These are phyloP conservation scores for Trichechus manatus DNA, from an alignment of 2,113 vertebrate genomes.

Conservation along the genomic window DNA sequence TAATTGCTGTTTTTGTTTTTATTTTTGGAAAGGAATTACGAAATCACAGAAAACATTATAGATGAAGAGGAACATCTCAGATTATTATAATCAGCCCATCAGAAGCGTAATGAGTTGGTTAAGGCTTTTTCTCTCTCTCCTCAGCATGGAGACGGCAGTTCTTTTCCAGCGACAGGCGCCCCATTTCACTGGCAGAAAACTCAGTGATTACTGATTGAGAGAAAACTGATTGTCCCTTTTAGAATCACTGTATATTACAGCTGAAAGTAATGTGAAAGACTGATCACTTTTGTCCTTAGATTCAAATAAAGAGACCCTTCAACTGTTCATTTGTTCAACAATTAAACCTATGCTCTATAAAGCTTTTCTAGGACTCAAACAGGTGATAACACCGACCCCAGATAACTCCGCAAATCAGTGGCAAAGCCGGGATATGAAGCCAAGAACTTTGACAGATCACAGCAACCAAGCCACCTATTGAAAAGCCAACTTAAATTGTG, in stretches of 20 bases:
- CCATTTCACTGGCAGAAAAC: neutral
- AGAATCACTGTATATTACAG: neutral
- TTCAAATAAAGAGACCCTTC: neutral
- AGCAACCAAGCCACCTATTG: neutral
- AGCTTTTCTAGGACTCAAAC: neutral
- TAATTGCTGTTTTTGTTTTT: slow-evolving; percentile 72
- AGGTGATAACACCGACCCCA: neutral
- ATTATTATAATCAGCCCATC: slow-evolving; percentile 66
- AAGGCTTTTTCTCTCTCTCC: neutral
- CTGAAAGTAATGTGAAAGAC: neutral
- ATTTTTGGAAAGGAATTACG: slow-evolving; percentile 62
- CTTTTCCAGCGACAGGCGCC: neutral
- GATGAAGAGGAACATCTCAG: slow-evolving; percentile 18
- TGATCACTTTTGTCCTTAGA: neutral
- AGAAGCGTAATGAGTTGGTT: slow-evolving; percentile 33
- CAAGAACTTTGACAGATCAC: neutral
- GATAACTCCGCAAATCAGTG: neutral
- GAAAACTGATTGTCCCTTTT: neutral
- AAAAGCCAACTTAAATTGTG: neutral
- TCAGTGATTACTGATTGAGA: neutral
- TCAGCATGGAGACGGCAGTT: neutral
- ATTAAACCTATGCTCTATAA: neutral
- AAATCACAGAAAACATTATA: slow-evolving; percentile 70
- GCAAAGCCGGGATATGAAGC: neutral
- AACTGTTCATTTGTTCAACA: neutral